Percentiles rank a stretch among this genome's conserved stretches.
Conservation (phyloP, 2,113 vertebrate species). For the Brienomyrus brachyistius region DNA sequence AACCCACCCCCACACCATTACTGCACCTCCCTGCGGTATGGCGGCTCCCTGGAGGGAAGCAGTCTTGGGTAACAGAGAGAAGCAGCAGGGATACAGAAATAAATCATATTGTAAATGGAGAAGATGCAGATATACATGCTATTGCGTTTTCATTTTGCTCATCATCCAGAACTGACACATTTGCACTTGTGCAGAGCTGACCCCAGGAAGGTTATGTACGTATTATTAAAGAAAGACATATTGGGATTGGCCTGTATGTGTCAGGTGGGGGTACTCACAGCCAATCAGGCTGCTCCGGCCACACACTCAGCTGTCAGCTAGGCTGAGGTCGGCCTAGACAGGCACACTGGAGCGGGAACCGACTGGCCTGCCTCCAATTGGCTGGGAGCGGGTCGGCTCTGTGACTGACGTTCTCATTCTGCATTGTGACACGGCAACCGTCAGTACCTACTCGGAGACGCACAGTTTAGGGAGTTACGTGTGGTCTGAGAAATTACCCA, state of each 20-base stretch:
- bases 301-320: slow-evolving; percentile 35
- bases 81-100: not conserved
- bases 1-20: not conserved
- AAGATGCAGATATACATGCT: not conserved
- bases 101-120: not conserved
- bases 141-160: not conserved
- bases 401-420: slow-evolving; percentile 27
- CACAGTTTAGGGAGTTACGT: not conserved
- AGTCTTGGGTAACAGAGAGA: not conserved
- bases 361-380: not conserved
- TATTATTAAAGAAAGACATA: slow-evolving; percentile 1
- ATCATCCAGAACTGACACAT: not conserved
- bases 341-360: slow-evolving; percentile 32
- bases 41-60: not conserved
- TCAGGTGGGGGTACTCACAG: not conserved
- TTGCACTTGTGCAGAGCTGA: not conserved
- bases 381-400: slow-evolving; percentile 29
- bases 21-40: not conserved
- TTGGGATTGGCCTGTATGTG: not conserved
- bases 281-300: not conserved
- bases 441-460: not conserved
- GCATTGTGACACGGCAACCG: slow-evolving; percentile 13
- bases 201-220: not conserved
- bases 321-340: slow-evolving; percentile 17
- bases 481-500: not conserved